Percentiles rank a stretch among this genome's conserved stretches.
These are phyloP conservation scores for Charadrius vociferus DNA, from an alignment of 2,113 vertebrate genomes.

Conservation along the genomic window DNA sequence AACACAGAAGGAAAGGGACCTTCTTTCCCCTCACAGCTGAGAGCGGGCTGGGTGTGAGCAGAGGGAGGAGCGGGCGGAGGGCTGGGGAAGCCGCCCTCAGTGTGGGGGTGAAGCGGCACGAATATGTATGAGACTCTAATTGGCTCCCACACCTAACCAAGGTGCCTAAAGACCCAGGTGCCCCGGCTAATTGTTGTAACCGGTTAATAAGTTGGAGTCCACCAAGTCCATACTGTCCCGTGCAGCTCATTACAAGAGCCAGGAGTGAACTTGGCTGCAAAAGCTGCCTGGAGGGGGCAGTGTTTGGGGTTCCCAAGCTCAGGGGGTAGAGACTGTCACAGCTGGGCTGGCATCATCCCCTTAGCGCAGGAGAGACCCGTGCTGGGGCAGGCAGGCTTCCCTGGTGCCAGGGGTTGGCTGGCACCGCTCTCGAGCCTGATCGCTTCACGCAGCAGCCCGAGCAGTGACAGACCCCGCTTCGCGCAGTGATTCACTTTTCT, in stretches of 20 bases:
- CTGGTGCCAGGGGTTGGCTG: not conserved
- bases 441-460: not conserved
- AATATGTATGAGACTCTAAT: constrained; percentile 46
- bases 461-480: not conserved
- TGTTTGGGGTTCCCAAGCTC: not conserved
- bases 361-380: rapidly evolving
- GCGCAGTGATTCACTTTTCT: not conserved
- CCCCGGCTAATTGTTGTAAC: constrained; percentile 65
- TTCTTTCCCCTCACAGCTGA: not conserved
- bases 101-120: not conserved
- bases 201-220: constrained; percentile 61
- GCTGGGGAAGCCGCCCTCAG: not conserved
- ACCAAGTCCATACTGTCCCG: not conserved
- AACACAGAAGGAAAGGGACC: not conserved
- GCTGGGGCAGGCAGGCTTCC: not conserved
- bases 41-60: not conserved
- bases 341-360: not conserved
- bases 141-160: not conserved
- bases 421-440: not conserved
- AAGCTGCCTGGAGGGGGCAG: not conserved
- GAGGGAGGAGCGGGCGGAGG: not conserved
- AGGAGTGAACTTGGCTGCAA: not conserved
- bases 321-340: not conserved
- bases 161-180: not conserved
- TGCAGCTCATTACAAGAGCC: constrained; percentile 12